Base-by-base conservation (phyloP, 2,888 invertebrate species). In the Synergus japonicus region DNA sequence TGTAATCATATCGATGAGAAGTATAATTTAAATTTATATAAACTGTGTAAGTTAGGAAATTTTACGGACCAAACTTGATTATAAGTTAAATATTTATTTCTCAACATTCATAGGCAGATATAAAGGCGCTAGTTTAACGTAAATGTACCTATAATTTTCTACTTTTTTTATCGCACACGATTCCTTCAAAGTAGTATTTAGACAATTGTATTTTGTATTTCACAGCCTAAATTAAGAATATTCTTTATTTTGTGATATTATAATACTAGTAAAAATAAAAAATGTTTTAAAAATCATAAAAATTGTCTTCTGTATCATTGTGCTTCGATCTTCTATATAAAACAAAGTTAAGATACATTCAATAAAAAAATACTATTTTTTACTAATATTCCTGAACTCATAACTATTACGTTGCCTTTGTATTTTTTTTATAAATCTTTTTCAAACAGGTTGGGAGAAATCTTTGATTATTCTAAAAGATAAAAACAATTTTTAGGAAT, bases 61-160 rank as follows among this genome's bases (percentile, higher is more conserved):
- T 54, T 29, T 37, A 54, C 29, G 54, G 37, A 73, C 15, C n/a
- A 54, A 29, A 73, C 12, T 54, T 22, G 22, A 12, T 18, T 29
- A 60, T 15, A 37, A 73, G 29, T 37, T n/a, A 73, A 54, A 41
- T 73, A 54, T 54, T 73, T 73, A 73, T 73, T 73, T 54, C 1
- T 15, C 41, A 73, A 73, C 29, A 73, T 54, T 37, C 37, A 37
- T 54, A 37, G n/a, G 41, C 13, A 37, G 5, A 73, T 37, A 73
- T 37, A 73, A 46, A 73, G 13, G 18, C 22, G 60, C 22, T 60
- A 73, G 15, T n/a, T 13, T 0, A 2, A 29, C 13, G 2, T 54
- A 49, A n/a, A 73, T 54, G 15, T 54, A 37, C 37, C 29, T 37
- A 54, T 46, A 73, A 73, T 54, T 73, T n/a, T 49, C 13, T 22